These are phyloP conservation scores for Takifugu ocellatus DNA, from an alignment of 2,797 vertebrate species.

Conservation along the genomic window DNA sequence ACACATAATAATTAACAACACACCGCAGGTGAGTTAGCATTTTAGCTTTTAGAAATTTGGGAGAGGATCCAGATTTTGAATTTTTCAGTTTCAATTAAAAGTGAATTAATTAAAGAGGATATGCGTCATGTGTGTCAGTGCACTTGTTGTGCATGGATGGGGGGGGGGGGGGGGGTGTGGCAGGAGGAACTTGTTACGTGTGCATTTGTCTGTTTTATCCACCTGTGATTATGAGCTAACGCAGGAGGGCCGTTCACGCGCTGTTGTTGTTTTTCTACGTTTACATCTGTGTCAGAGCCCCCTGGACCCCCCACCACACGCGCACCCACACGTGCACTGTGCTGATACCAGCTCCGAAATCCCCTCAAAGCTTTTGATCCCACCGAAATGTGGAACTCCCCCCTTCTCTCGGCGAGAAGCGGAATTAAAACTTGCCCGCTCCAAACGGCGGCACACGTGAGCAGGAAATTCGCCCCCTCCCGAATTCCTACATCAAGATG, in stretches of 20 bases:
- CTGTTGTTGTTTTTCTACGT: conserved; percentile 63
- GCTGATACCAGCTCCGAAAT: conserved; percentile 60
- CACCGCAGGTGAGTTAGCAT: too few species aligned
- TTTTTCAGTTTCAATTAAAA: too few species aligned
- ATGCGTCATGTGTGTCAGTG: neutral
- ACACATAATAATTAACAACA: too few species aligned
- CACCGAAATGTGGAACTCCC: conserved; percentile 56
- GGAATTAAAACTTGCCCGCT: conserved; percentile 41
- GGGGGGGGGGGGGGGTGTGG: neutral
- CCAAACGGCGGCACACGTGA: conserved; percentile 23
- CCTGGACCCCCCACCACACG: conserved; percentile 16
- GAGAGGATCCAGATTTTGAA: too few species aligned
- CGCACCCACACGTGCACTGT: conserved; percentile 18
- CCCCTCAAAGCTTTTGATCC: conserved; percentile 71
- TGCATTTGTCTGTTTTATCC: conserved; percentile 3
- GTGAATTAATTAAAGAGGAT: too few species aligned
- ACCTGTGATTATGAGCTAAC: conserved; percentile 29
- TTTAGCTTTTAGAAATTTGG: too few species aligned
- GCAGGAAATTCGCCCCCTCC: conserved; percentile 22
- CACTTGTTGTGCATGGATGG: neutral
- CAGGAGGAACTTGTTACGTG: neutral
- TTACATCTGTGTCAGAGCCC: conserved; percentile 67
- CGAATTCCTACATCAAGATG: neutral
- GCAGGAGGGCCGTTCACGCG: neutral
- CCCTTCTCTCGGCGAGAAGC: conserved; percentile 24